Conservation (phyloP, 2,113 vertebrate genomes). For the Cyanoramphus novaezelandiae region DNA sequence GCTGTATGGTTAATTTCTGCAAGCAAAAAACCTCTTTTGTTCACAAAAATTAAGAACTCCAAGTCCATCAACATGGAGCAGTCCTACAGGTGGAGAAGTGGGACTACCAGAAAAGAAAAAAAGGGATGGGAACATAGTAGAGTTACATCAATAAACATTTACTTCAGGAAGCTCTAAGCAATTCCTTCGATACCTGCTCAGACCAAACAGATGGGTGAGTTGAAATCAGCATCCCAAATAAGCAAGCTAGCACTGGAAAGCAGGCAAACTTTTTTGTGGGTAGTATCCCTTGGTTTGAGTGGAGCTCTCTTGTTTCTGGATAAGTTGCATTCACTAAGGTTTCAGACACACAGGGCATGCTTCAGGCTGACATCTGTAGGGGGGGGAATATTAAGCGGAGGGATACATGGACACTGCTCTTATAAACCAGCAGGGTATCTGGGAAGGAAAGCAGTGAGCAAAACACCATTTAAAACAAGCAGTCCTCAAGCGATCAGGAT, state of each 20-base stretch:
- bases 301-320: neutral
- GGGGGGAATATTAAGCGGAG: neutral
- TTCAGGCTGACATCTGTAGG: neutral
- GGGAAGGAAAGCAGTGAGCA: neutral
- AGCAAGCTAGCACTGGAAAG: neutral
- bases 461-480: neutral
- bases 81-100: neutral
- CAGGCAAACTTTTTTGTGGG: neutral
- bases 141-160: neutral
- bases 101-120: neutral
- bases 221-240: neutral
- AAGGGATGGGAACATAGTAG: neutral
- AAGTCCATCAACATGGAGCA: neutral
- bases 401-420: neutral
- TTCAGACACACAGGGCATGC: neutral
- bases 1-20: neutral
- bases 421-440: neutral
- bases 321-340: neutral
- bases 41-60: neutral
- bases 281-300: neutral
- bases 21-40: neutral
- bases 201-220: neutral
- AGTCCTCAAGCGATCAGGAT: neutral
- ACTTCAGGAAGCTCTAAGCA: neutral
- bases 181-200: neutral